Conservation (phyloP, 1,140 invertebrate species). For the Marisa cornuarietis region DNA sequence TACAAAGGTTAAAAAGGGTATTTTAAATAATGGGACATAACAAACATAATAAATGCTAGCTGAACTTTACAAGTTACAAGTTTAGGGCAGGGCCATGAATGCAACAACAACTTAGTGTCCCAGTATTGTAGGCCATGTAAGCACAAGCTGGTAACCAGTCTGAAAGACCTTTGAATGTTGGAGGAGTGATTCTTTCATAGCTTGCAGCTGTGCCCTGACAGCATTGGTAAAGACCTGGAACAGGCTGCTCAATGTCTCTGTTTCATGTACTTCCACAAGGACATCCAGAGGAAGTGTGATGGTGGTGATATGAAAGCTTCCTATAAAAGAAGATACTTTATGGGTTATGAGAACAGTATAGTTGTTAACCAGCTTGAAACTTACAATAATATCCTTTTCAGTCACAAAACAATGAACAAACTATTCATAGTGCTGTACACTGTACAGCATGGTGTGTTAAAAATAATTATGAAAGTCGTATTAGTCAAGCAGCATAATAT, state of each 20-base stretch:
- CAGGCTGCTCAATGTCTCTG: slow-evolving; percentile 33
- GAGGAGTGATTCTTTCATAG: slow-evolving; percentile 45
- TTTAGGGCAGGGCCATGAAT: no score
- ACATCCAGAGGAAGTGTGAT: slow-evolving; percentile 70
- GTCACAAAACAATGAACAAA: neutral
- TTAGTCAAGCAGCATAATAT: neutral
- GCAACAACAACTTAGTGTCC: no score
- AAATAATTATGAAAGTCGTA: neutral
- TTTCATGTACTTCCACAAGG: slow-evolving; percentile 74
- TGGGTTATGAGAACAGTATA: slow-evolving; percentile 7
- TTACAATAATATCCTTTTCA: neutral
- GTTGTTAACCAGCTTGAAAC: neutral
- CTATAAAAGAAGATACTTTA: slow-evolving; percentile 56
- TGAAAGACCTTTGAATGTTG: slow-evolving; percentile 50
- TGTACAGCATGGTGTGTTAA: neutral
- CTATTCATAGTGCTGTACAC: neutral
- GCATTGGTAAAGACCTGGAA: slow-evolving; percentile 32
- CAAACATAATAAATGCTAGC: neutral
- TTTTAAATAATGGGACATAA: neutral
- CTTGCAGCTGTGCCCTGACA: slow-evolving; percentile 45
- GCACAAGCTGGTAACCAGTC: neutral
- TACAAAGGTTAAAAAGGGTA: neutral
- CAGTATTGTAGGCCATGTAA: no score
- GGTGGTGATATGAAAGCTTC: slow-evolving; percentile 61
- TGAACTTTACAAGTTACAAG: neutral